Percentiles rank a stretch among this genome's conserved stretches.
These are phyloP conservation scores for Orius laevigatus DNA, from an alignment of 1,140 invertebrate genomes.

Conservation along the genomic window DNA sequence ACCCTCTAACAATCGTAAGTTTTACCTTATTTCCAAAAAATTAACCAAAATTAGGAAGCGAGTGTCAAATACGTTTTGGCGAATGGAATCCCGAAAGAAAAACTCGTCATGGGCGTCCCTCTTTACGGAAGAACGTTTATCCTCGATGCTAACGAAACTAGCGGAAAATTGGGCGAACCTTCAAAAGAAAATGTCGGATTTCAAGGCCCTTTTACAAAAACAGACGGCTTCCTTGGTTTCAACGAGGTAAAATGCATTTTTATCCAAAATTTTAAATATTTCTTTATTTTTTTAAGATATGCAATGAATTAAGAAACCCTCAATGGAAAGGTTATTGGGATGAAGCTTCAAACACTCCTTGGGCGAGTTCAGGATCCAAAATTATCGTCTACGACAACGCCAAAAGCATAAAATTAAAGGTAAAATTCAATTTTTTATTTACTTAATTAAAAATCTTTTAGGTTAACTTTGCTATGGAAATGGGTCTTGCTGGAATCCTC, in stretches of 20 bases:
- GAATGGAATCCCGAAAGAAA: conserved; percentile 52
- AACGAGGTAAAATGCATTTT: conserved; percentile 46
- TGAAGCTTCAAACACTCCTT: conserved; percentile 37
- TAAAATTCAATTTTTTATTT: conserved; percentile 25
- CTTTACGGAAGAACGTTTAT: conserved; percentile 71
- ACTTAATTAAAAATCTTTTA: conserved; percentile 16
- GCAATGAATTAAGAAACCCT: conserved; percentile 34
- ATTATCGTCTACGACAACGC: conserved; percentile 47
- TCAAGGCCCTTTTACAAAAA: conserved; percentile 57
- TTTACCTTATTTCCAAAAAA: background rate
- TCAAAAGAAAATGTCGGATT: conserved; percentile 37
- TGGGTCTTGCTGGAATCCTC: conserved; percentile 30
- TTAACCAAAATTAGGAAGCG: conserved; percentile 36
- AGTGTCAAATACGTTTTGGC: conserved; percentile 56
- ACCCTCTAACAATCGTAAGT: conserved; percentile 16
- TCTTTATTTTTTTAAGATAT: conserved; percentile 33
- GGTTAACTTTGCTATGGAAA: conserved; percentile 25
- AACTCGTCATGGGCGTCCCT: conserved; percentile 66
- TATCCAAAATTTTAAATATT: conserved; percentile 7
- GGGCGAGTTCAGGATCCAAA: conserved; percentile 34
- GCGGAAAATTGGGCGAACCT: conserved; percentile 29
- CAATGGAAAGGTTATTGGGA: conserved; percentile 44
- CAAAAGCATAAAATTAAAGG: conserved; percentile 42
- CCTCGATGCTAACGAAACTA: conserved; percentile 26
- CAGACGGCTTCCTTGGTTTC: conserved; percentile 73